Percentiles rank a stretch among this genome's conserved stretches.
These are phyloP conservation scores for Actias luna DNA, from an alignment of 2,888 invertebrate species.

Conservation along the genomic window DNA sequence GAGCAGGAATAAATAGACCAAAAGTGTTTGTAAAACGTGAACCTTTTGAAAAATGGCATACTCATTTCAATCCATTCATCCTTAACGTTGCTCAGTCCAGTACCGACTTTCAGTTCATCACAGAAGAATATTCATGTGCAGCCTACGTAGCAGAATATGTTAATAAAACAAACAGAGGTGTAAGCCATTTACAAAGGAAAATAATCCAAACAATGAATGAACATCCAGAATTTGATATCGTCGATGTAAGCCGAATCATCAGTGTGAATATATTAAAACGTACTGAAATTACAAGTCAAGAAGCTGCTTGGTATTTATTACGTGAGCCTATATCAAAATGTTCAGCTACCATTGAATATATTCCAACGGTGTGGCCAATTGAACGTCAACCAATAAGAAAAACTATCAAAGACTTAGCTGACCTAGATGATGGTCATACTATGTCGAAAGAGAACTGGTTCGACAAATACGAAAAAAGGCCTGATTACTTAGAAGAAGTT, in stretches of 20 bases:
- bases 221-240: neutral
- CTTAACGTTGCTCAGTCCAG: neutral
- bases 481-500: neutral
- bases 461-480: neutral
- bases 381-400: neutral
- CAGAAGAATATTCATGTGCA: conserved; percentile 57
- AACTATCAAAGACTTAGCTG: neutral
- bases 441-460: neutral
- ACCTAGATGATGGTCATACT: neutral
- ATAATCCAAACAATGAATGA: neutral
- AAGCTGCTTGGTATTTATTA: conserved; percentile 42
- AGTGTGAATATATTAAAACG: conserved; percentile 28
- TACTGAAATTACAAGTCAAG: conserved; percentile 43
- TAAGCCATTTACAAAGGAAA: conserved; percentile 33
- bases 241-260: conserved; percentile 21
- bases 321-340: conserved; percentile 30
- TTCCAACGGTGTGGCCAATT: neutral
- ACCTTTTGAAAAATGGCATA: conserved; percentile 17
- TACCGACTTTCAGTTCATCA: conserved; percentile 43
- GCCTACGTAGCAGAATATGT: conserved; percentile 54
- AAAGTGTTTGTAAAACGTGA: conserved; percentile 32
- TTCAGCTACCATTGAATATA: conserved; percentile 14
- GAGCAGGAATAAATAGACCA: conserved; percentile 32
- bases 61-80: neutral
- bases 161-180: conserved; percentile 48